A percentile compares a stretch with the other conserved stretches of the same genome.
Conservation (phyloP, 2,888 invertebrate genomes). For the Lamellibrachia columna region DNA sequence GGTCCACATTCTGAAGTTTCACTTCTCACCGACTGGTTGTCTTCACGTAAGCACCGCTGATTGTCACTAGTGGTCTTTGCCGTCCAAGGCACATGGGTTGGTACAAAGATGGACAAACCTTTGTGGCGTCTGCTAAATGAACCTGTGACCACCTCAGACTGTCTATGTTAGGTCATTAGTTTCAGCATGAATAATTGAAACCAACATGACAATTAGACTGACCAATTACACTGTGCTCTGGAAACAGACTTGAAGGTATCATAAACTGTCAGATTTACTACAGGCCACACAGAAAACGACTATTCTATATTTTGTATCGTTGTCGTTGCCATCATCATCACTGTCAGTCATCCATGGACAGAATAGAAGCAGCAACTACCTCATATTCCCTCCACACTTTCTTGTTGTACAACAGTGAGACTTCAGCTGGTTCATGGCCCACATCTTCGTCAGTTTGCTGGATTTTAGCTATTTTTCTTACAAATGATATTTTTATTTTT, state of each 20-base stretch:
- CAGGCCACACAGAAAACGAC: neutral
- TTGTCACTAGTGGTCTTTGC: neutral
- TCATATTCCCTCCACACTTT: no score
- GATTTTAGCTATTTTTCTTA: no score
- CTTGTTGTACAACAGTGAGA: no score
- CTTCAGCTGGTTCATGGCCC: no score
- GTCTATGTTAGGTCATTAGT: neutral
- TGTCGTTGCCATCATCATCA: no score
- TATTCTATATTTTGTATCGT: no score
- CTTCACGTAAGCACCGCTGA: neutral
- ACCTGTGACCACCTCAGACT: neutral
- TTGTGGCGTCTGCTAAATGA: neutral
- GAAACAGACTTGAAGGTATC: neutral
- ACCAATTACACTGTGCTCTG: neutral
- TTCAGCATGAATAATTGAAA: neutral
- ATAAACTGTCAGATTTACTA: neutral
- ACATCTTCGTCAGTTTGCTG: no score
- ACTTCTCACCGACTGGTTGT: neutral
- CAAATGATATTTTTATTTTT: no score
- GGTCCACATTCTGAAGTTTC: neutral
- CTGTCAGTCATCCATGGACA: no score
- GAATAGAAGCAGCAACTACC: no score
- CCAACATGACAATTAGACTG: neutral
- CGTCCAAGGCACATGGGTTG: neutral
- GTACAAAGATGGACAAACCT: neutral